Percentiles rank a stretch among this genome's conserved stretches.
Evolutionary conservation across 2,113 vertebrate genomes (phyloP).

Genomic region (Brachionichthys hirsutus): DNA sequence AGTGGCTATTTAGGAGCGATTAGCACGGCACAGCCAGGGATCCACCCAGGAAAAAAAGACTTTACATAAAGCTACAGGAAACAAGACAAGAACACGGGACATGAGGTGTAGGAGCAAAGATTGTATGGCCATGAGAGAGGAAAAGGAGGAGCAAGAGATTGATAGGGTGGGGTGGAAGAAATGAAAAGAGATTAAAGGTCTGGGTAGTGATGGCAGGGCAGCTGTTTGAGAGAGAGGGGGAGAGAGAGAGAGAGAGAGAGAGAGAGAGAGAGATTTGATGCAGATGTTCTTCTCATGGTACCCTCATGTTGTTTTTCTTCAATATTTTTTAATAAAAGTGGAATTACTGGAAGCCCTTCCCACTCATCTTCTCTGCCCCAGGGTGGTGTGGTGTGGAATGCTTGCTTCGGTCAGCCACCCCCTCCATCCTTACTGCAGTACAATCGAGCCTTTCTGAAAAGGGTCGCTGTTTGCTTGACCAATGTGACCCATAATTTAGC

Average conservation of each 20-base stretch:
- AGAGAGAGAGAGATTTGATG: slow-evolving; percentile 25
- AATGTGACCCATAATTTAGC: slow-evolving; percentile 19
- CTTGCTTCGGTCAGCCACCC: slow-evolving; percentile 55
- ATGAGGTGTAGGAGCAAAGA: slow-evolving; percentile 19
- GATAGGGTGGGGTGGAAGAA: slow-evolving; percentile 27
- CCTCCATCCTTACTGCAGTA: slow-evolving; percentile 1
- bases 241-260: slow-evolving; percentile 11
- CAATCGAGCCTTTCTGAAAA: slow-evolving; percentile 22
- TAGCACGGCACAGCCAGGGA: slow-evolving; percentile 58
- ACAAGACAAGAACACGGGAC: slow-evolving; percentile 20
- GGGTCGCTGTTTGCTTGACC: slow-evolving; percentile 14
- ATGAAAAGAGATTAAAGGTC: slow-evolving; percentile 50
- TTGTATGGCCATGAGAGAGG: slow-evolving; percentile 38
- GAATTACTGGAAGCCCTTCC: slow-evolving; percentile 67
- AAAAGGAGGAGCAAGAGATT: slow-evolving; percentile 37
- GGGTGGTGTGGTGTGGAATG: slow-evolving; percentile 67
- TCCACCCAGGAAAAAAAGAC: slow-evolving; percentile 49
- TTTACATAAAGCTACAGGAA: slow-evolving; percentile 49
- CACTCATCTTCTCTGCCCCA: slow-evolving; percentile 31
- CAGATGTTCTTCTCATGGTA: slow-evolving; percentile 50
- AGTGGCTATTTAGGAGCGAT: slow-evolving; percentile 59
- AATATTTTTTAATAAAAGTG: slow-evolving; percentile 81
- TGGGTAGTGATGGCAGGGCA: slow-evolving; percentile 24
- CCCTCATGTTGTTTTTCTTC: slow-evolving; percentile 66
- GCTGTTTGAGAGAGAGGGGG: slow-evolving; percentile 29